Evolutionary conservation across 2,113 vertebrate genomes (phyloP).

Genomic region (Phoenicopterus ruber): DNA sequence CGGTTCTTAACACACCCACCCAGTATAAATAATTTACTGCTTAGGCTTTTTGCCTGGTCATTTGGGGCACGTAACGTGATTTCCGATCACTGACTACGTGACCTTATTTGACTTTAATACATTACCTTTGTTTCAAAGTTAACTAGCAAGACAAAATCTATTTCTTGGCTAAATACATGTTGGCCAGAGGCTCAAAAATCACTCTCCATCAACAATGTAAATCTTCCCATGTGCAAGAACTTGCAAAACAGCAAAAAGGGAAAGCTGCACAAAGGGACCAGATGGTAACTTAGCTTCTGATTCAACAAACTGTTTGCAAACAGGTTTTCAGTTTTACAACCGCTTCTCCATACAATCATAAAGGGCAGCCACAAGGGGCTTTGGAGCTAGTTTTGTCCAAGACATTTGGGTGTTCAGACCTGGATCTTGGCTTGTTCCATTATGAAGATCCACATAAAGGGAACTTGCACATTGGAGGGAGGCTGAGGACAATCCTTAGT

Average conservation of each 20-base stretch:
- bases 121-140: background rate
- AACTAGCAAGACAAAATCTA: background rate
- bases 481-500: background rate
- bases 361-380: background rate
- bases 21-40: background rate
- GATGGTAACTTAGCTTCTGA: background rate
- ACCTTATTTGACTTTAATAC: background rate
- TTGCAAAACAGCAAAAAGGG: background rate
- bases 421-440: background rate
- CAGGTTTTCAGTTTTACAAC: background rate
- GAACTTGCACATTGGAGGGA: background rate
- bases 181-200: background rate
- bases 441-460: background rate
- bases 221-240: background rate
- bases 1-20: background rate
- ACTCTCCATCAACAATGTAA: background rate
- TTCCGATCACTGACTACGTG: background rate
- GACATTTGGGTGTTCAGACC: background rate
- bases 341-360: background rate
- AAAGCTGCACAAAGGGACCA: background rate
- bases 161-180: background rate
- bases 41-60: background rate
- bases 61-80: background rate
- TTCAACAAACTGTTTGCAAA: background rate
- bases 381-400: background rate